Conservation (phyloP, 2,888 invertebrate species). For the Cylloceria caligata region DNA sequence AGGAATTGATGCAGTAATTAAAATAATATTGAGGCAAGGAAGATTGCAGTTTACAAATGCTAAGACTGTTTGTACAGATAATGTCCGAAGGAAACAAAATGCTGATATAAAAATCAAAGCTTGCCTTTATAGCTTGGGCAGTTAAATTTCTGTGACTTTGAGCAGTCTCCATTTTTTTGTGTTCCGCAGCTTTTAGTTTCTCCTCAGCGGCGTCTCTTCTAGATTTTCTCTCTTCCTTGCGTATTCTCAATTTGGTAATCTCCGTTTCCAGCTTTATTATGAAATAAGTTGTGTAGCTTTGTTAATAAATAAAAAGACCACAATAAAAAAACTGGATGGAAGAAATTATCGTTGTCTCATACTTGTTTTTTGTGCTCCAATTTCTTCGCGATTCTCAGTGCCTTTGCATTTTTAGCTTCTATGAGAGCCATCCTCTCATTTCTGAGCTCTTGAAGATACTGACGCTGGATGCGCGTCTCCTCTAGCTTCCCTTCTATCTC, state of each 20-base stretch:
- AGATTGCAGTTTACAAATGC: too few relatives aligned
- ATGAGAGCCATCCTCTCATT: slow-evolving; percentile 56
- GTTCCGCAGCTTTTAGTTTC: slow-evolving; percentile 52
- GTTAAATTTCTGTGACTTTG: slow-evolving; percentile 61
- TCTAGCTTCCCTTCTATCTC: slow-evolving; percentile 67
- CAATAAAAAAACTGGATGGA: neutral
- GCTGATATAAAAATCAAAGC: neutral
- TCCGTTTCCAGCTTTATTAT: slow-evolving; percentile 64
- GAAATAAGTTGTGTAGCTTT: neutral
- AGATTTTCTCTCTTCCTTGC: slow-evolving; percentile 58
- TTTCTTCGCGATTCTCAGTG: slow-evolving; percentile 67
- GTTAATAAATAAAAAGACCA: slow-evolving; percentile 10
- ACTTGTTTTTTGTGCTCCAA: slow-evolving; percentile 70
- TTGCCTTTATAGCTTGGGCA: slow-evolving; percentile 69
- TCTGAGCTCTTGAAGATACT: slow-evolving; percentile 59
- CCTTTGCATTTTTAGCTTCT: slow-evolving; percentile 65
- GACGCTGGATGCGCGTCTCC: slow-evolving; percentile 19
- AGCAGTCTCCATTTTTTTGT: slow-evolving; percentile 59
- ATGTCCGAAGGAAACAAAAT: slow-evolving; percentile 8
- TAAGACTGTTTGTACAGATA: too few relatives aligned
- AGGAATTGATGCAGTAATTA: too few relatives aligned
- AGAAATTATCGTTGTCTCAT: slow-evolving; percentile 8
- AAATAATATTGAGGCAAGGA: too few relatives aligned
- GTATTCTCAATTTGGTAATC: slow-evolving; percentile 58
- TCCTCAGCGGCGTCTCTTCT: slow-evolving; percentile 37